phyloP scores from a whole-genome alignment of 2,797 vertebrate genomes.

The Echeneis naucrates region DNA sequence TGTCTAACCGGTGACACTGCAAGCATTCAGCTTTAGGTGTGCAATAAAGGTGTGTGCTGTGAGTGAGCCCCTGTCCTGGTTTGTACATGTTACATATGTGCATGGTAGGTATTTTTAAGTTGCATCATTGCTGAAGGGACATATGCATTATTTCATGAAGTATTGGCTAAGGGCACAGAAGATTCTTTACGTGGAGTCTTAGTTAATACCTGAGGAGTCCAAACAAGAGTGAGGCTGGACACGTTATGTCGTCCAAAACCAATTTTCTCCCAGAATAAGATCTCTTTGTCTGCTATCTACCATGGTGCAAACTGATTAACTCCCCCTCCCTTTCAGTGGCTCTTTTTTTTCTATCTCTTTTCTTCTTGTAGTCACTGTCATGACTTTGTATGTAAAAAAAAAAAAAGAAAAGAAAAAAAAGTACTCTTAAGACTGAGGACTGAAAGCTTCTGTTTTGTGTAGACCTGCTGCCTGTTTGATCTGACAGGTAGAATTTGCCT shows the following conservation, averaged over 20 bases:
- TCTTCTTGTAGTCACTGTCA: slow-evolving; percentile 30
- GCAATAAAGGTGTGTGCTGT: slow-evolving; percentile 63
- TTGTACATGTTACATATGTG: slow-evolving; percentile 33
- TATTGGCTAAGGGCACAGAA: slow-evolving; percentile 5
- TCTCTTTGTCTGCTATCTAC: slow-evolving; percentile 65
- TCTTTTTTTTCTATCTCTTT: slow-evolving; percentile 16
- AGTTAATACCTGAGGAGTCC: slow-evolving; percentile 51
- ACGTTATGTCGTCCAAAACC: slow-evolving; percentile 20
- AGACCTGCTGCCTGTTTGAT: slow-evolving; percentile 82
- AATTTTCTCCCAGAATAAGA: slow-evolving; percentile 60
- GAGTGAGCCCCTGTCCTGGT: slow-evolving; percentile 33
- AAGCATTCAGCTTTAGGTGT: slow-evolving; percentile 74
- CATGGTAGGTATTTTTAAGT: slow-evolving; percentile 13
- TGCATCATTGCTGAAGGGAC: slow-evolving; percentile 5
- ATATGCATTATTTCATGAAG: background rate
- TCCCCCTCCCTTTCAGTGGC: slow-evolving; percentile 31
- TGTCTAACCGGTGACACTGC: slow-evolving; percentile 84
- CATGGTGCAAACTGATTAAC: slow-evolving; percentile 64
- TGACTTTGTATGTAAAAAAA: slow-evolving; percentile 12
- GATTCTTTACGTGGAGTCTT: slow-evolving; percentile 35
- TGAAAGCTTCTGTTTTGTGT: slow-evolving; percentile 54
- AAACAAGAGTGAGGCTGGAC: slow-evolving; percentile 28
- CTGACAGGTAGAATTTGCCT: slow-evolving; percentile 85
- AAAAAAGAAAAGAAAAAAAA: slow-evolving; percentile 6
- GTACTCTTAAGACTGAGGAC: slow-evolving; percentile 19